Base-by-base conservation (phyloP, 1,140 invertebrate species). In the Zaprionus camerounensis region DNA sequence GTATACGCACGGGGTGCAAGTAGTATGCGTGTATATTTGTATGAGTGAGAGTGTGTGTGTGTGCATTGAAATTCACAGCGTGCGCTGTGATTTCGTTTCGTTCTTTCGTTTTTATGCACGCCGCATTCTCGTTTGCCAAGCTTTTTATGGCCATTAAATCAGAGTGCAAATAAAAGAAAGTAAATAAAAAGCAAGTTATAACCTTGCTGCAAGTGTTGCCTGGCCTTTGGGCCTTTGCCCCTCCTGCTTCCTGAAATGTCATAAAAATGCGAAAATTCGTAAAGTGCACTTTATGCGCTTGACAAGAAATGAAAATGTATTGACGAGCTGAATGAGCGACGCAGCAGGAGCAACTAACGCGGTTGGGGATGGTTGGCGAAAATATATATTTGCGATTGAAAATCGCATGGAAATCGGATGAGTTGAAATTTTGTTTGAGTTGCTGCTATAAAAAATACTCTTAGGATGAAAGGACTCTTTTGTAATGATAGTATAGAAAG, bases 231-330 rank as follows among this genome's bases (percentile, higher is more conserved):
- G 72, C 75, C 31, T 34, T 11, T 34, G 31, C 31, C 75, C 68
- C 5, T 2, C 15, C n/a, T 34, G 41, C 41, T 2, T 46, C n/a
- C 80, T 69, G 74, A 76, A 88, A 85, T 88, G 81, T 75, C 85
- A 85, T 90, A 90, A 90, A 90, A 90, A 82, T 78, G 85, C 85
- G 81, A 70, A 81, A 90, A 90, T 90, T 90, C 79, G 85, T 77
- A 85, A 90, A 90, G 81, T 90, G 85, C 85, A 90, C 71, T 85
- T 85, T 76, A 84, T 75, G 77, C 81, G 58, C 74, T 82, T 82
- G 80, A 69, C 61, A 44, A 44, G 55, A 57, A 57, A 24, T 56
- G 36, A 57, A 63, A 63, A 57, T 61, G 28, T 66, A 66, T 51
- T 56, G 31, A 71, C 53, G 22, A 65, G 28, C 9, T 28, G 34